Evolutionary conservation across 2,888 invertebrate genomes (phyloP).

Genomic region (Noctuana brunneofusca): DNA sequence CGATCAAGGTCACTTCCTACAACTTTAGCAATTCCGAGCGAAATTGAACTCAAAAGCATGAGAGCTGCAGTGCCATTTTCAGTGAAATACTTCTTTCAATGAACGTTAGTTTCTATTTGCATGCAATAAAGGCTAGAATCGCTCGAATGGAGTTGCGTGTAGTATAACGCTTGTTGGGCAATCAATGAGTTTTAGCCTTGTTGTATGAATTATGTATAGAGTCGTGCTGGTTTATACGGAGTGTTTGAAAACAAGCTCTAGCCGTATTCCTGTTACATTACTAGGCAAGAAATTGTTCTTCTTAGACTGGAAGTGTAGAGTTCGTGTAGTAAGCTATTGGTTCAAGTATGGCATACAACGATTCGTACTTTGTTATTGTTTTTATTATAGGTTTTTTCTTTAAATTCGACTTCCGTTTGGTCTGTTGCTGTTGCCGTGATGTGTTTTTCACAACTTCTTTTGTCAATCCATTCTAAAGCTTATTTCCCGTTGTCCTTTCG

Average conservation of each 20-base stretch:
- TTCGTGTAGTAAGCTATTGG: background rate
- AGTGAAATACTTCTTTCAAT: background rate
- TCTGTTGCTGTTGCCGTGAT: background rate
- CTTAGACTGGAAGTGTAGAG: background rate
- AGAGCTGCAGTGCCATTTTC: background rate
- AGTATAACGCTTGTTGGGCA: constrained; percentile 51
- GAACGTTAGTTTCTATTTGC: constrained; percentile 7
- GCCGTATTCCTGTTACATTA: constrained; percentile 28
- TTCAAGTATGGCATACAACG: background rate
- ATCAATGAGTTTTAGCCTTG: constrained; percentile 70
- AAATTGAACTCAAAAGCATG: constrained; percentile 24
- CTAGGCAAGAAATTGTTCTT: constrained; percentile 11
- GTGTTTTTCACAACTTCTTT: background rate
- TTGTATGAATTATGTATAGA: constrained; percentile 66
- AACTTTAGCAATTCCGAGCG: constrained; percentile 21
- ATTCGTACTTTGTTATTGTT: too few species aligned
- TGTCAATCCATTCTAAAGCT: background rate
- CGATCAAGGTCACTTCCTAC: constrained; percentile 71
- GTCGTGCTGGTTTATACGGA: constrained; percentile 48
- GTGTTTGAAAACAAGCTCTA: constrained; percentile 52
- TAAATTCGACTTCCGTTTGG: background rate
- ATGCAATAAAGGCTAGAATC: constrained; percentile 43
- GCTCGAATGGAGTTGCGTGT: constrained; percentile 50
- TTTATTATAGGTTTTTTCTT: too few species aligned
- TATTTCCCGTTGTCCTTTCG: background rate